Percentiles rank a stretch among this genome's conserved stretches.
phyloP scores from a whole-genome alignment of 2,888 invertebrate species.

The Habroteleia sp. region DNA sequence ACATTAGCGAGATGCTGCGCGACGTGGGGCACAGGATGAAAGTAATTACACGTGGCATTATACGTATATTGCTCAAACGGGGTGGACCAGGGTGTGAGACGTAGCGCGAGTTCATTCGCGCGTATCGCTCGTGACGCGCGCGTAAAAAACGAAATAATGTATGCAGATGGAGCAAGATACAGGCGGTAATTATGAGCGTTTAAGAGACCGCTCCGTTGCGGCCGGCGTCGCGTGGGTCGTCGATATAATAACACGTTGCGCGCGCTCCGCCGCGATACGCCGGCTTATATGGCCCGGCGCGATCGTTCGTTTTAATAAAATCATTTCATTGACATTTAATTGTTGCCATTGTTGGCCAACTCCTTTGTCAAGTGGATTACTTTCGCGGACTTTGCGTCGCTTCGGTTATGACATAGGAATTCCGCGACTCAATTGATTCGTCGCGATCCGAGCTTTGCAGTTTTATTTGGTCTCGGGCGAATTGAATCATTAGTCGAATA shows the following conservation, averaged over 20 bases:
- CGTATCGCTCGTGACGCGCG: conserved; percentile 27
- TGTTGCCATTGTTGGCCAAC: conserved; percentile 20
- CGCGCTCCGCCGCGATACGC: conserved; percentile 35
- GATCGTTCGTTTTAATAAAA: conserved; percentile 38
- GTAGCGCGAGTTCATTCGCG: conserved; percentile 42
- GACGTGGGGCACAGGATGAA: conserved; percentile 62
- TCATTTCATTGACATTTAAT: conserved; percentile 47
- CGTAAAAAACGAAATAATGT: conserved; percentile 68
- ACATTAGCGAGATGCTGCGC: conserved; percentile 60
- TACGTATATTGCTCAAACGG: conserved; percentile 54
- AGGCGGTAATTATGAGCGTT: conserved; percentile 75
- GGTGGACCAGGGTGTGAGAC: conserved; percentile 50
- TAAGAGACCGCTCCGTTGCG: conserved; percentile 69
- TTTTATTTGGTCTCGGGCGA: conserved; percentile 8
- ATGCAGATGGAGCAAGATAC: conserved; percentile 73
- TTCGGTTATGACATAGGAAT: neutral
- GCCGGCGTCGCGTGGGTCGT: conserved; percentile 72
- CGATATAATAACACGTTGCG: conserved; percentile 77
- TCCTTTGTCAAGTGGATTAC: conserved; percentile 3
- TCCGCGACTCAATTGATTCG: neutral
- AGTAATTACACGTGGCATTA: conserved; percentile 72
- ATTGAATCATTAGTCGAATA: conserved; percentile 12
- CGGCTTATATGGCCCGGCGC: conserved; percentile 18
- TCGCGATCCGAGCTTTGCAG: too few relatives aligned
- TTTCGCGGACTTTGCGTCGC: neutral